Conservation (phyloP, 2,888 invertebrate species). For the Ophion ventricosus region DNA sequence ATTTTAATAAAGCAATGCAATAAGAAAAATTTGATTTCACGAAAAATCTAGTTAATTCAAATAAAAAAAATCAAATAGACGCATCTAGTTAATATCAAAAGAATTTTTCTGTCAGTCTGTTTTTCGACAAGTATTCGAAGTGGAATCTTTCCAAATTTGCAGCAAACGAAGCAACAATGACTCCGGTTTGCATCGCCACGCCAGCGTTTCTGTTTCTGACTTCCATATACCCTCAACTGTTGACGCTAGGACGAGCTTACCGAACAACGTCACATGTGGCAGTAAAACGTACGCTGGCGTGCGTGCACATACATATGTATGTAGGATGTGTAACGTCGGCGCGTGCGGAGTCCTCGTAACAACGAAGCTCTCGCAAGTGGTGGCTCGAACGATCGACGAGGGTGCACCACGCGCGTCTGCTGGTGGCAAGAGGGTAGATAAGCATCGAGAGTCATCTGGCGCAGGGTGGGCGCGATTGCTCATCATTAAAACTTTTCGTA, state of each 20-base stretch:
- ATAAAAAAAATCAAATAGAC: no score
- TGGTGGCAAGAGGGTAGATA: slow-evolving; percentile 82
- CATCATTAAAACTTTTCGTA: slow-evolving; percentile 77
- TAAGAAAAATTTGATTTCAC: no score
- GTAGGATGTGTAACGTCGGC: slow-evolving; percentile 18
- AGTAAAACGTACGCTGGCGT: background rate
- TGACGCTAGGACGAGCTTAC: background rate
- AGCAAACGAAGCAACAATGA: no score
- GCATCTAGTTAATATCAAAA: no score
- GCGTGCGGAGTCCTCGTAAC: slow-evolving; percentile 70
- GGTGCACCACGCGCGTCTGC: slow-evolving; percentile 75
- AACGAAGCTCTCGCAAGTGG: slow-evolving; percentile 31
- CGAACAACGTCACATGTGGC: slow-evolving; percentile 66
- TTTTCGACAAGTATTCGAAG: no score
- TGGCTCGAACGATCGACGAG: slow-evolving; percentile 58
- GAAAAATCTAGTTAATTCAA: no score
- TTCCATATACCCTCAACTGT: background rate
- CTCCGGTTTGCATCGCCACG: no score
- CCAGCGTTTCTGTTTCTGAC: no score
- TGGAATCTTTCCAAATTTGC: background rate
- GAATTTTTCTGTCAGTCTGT: no score
- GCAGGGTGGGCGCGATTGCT: slow-evolving; percentile 65
- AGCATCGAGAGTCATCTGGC: slow-evolving; percentile 82
- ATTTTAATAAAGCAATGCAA: no score
- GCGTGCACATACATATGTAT: background rate